Evolutionary conservation across 2,113 vertebrate species (phyloP).

Genomic region (Neolamprologus sp.): DNA sequence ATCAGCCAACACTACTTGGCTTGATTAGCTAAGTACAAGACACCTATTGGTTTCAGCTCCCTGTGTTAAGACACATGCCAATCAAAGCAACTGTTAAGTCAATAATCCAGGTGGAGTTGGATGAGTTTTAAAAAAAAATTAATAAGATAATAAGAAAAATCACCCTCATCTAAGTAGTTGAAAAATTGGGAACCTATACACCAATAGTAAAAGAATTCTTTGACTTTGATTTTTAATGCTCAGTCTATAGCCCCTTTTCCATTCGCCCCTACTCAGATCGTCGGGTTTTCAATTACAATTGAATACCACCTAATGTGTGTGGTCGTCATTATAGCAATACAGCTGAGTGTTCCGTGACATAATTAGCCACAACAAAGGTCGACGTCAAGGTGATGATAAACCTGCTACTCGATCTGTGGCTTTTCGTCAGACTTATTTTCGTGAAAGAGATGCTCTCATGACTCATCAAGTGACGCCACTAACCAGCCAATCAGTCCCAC

Average conservation of each 20-base stretch:
- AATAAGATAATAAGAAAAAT: neutral
- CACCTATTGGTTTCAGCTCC: neutral
- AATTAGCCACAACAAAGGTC: neutral
- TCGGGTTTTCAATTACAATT: neutral
- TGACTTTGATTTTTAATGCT: neutral
- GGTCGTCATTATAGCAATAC: neutral
- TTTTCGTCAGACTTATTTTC: neutral
- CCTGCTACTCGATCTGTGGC: neutral
- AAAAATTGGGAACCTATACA: neutral
- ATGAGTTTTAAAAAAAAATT: neutral
- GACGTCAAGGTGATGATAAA: neutral
- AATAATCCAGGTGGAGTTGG: neutral
- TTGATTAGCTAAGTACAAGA: neutral
- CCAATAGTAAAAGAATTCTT: neutral
- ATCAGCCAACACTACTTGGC: neutral
- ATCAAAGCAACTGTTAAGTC: neutral
- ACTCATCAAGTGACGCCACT: neutral
- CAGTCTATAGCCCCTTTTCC: neutral
- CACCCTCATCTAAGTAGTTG: neutral
- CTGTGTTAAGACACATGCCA: neutral
- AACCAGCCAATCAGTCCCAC: neutral
- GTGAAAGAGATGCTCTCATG: neutral
- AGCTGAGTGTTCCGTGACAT: neutral
- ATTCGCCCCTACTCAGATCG: fast-evolving
- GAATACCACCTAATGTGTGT: neutral